phyloP scores from a whole-genome alignment of 2,797 vertebrate genomes.

The Sebastolobus altivelis region DNA sequence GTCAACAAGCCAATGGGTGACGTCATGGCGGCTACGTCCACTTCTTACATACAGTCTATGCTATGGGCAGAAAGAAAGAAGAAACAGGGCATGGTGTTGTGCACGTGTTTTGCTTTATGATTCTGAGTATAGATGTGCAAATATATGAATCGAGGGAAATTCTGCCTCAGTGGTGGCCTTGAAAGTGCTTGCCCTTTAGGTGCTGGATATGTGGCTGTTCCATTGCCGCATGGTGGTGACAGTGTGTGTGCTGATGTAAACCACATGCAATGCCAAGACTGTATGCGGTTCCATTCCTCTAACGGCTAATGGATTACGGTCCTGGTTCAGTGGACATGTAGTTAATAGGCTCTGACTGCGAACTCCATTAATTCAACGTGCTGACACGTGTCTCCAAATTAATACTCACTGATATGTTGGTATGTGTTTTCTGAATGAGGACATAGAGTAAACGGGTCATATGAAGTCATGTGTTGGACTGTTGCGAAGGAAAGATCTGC shows the following conservation, averaged over 20 bases:
- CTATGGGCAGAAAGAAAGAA: neutral
- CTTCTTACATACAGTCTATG: neutral
- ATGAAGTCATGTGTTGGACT: constrained; percentile 69
- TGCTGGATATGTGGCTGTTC: constrained; percentile 55
- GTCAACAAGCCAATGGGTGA: neutral
- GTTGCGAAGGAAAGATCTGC: constrained; percentile 62
- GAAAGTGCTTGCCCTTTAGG: constrained; percentile 46
- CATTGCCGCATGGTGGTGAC: constrained; percentile 52
- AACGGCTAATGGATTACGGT: constrained; percentile 52
- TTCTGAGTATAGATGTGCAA: constrained; percentile 19
- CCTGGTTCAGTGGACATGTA: constrained; percentile 34
- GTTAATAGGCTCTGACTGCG: constrained; percentile 58
- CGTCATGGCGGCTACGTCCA: accelerated
- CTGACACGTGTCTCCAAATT: constrained; percentile 51
- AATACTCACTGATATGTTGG: constrained; percentile 31
- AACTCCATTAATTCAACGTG: constrained; percentile 36
- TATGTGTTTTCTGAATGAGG: constrained; percentile 62
- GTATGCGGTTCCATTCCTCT: constrained; percentile 13
- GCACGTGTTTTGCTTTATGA: constrained; percentile 48
- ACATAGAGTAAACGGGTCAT: constrained; percentile 54
- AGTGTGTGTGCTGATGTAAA: constrained; percentile 63
- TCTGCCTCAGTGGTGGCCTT: constrained; percentile 32
- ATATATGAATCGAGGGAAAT: constrained; percentile 10
- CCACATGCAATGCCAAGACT: constrained; percentile 50
- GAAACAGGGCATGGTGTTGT: constrained; percentile 29